Conservation (phyloP, 2,888 invertebrate genomes). For the Pristionchus exspectatus region DNA sequence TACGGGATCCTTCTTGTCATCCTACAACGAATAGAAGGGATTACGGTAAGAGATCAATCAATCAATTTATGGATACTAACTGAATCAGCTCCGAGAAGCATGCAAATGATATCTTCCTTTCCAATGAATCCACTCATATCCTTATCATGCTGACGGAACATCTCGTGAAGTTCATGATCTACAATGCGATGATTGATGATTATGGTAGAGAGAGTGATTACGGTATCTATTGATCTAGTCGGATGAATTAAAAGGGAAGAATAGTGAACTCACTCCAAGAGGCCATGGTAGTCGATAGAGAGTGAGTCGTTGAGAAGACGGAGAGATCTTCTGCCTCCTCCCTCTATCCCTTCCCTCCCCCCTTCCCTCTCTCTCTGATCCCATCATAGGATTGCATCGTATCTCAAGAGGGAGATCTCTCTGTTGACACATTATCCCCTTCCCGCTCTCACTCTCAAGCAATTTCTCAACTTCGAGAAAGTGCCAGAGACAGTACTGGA, state of each 20-base stretch:
- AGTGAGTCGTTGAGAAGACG: neutral
- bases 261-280: constrained; percentile 48
- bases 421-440: constrained; percentile 28
- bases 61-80: constrained; percentile 54
- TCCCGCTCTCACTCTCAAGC: constrained; percentile 7
- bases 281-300: constrained; percentile 48
- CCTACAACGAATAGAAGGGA: constrained; percentile 56
- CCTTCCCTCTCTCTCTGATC: too few relatives aligned
- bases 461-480: neutral
- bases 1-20: constrained; percentile 73
- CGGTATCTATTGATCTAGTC: neutral
- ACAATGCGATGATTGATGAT: neutral
- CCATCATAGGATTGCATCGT: constrained; percentile 6
- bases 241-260: neutral
- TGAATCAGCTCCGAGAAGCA: constrained; percentile 74
- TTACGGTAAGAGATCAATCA: neutral
- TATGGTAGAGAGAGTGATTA: neutral
- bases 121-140: constrained; percentile 73
- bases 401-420: constrained; percentile 23
- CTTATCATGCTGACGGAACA: constrained; percentile 72
- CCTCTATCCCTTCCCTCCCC: too few relatives aligned
- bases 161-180: constrained; percentile 72
- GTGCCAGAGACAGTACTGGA: neutral
- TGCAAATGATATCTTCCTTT: constrained; percentile 74
- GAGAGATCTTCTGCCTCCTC: too few relatives aligned